Base-by-base conservation (phyloP, 2,113 vertebrate genomes). In the Passer montanus region DNA sequence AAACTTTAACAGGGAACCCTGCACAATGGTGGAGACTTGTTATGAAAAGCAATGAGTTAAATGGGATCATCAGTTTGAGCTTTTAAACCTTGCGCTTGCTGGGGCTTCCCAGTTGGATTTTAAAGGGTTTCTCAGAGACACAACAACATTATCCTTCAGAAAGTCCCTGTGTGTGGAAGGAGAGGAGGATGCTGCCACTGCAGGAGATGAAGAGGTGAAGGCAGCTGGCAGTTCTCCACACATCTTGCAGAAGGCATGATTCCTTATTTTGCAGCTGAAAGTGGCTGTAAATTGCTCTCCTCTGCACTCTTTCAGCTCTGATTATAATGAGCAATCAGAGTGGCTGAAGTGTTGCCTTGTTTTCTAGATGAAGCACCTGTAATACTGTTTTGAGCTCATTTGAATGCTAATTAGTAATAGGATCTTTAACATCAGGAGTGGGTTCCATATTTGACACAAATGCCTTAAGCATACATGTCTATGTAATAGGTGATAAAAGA, bases 251-350 rank as follows among this genome's bases (percentile, higher is more conserved):
- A 41, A 68, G 44, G 53, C 6, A 1, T 17, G 47, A 78, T 77
- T 80, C 53, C 66, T 70, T 66, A 92, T 60, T 90, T 84, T 84
- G 50, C 79, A 70, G 56, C 55, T 7, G 2, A 77, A 94, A 94
- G 84, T 80, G 82, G 50, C 46, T 90, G 82, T 89, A 78, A 91
- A 84, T 87, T 5, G 2, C 46, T 79, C 72, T 75, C 27, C 52
- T 79, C 78, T 80, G 41, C 75, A 16, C 20, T 80, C 58, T 84
- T 84, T 84, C 37, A 79, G 46, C 35, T 83, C 70, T 94, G 73
- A 89, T 94, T 87, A 67, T 92, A 93, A 94, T 92, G 70, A 87
- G 82, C 84, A 90, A 91, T 89, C 85, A 56, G 53, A 76, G 41
- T n/a, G 64, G 47, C 79, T 94, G 84, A 90, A 96, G 68, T 90